phyloP scores from a whole-genome alignment of 2,113 vertebrate species.

The Microcebus lehilahytsara region DNA sequence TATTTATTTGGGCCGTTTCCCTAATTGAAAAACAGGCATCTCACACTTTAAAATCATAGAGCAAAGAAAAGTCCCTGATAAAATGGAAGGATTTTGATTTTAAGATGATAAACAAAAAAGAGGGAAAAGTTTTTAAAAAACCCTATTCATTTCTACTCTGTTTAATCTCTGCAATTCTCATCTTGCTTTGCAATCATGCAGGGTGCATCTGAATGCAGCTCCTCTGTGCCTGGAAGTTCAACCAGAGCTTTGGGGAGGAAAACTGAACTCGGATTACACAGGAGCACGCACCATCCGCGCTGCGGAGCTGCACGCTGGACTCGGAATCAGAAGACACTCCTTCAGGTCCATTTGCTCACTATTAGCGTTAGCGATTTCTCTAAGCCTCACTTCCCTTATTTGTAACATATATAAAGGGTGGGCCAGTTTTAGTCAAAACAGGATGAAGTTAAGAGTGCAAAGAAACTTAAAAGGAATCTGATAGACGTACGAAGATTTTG shows the following conservation, averaged over 20 bases:
- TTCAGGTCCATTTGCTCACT: neutral
- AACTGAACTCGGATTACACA: neutral
- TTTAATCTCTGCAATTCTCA: neutral
- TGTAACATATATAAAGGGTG: neutral
- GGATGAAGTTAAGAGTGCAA: neutral
- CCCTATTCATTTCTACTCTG: neutral
- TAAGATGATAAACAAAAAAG: neutral
- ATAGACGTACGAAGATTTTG: neutral
- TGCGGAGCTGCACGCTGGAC: fast-evolving
- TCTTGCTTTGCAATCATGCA: neutral
- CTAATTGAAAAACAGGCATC: neutral
- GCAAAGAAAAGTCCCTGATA: neutral
- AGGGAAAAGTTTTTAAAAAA: neutral
- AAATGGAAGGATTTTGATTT: neutral
- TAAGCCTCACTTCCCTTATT: no score
- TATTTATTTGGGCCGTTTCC: neutral
- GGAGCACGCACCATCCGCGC: fast-evolving
- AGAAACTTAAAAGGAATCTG: neutral
- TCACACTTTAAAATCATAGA: neutral
- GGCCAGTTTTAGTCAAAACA: neutral
- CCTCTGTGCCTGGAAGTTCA: neutral
- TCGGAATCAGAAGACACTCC: neutral
- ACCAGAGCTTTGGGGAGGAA: neutral
- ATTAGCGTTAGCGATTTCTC: neutral
- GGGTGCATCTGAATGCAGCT: neutral